These are phyloP conservation scores for Hemithea aestivaria DNA, from an alignment of 2,888 invertebrate genomes.

Conservation along the genomic window DNA sequence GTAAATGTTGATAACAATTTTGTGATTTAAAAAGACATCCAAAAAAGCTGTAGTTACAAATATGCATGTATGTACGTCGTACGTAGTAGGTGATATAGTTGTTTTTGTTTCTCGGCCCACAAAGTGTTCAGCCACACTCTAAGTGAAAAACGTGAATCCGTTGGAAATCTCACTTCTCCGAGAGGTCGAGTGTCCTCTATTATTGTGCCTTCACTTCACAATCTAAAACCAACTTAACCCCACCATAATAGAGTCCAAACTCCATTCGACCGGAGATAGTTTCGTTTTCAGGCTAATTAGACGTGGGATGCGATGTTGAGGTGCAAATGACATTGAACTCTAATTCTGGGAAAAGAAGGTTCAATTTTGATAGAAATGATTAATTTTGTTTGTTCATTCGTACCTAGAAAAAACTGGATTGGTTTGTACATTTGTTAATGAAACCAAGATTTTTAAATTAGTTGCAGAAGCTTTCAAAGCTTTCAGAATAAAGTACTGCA, in stretches of 20 bases:
- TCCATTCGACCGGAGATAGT: conserved; percentile 29
- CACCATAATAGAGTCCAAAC: conserved; percentile 26
- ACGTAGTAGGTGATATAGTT: no score
- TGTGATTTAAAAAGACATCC: no score
- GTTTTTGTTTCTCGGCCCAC: conserved; percentile 14
- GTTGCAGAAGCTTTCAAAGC: no score
- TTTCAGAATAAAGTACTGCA: no score
- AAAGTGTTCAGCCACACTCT: conserved; percentile 35
- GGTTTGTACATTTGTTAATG: conserved; percentile 16
- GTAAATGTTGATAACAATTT: no score
- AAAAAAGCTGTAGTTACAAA: no score
- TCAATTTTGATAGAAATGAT: conserved; percentile 17
- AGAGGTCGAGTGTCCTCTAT: conserved; percentile 71
- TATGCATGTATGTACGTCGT: no score
- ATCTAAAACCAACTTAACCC: conserved; percentile 32
- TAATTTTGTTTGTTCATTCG: conserved; percentile 32
- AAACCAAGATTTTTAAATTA: no score
- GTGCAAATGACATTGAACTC: conserved; percentile 43
- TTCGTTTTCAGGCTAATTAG: conserved; percentile 74
- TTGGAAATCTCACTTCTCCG: conserved; percentile 57
- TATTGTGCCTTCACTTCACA: conserved; percentile 39
- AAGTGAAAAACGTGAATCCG: conserved; percentile 38
- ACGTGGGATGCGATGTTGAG: conserved; percentile 41
- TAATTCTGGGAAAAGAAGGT: conserved; percentile 31
- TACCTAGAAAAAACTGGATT: conserved; percentile 26